A percentile compares a stretch with the other conserved stretches of the same genome.
Evolutionary conservation across 2,888 invertebrate genomes (phyloP).

Genomic region (Hoplodrina ambigua): DNA sequence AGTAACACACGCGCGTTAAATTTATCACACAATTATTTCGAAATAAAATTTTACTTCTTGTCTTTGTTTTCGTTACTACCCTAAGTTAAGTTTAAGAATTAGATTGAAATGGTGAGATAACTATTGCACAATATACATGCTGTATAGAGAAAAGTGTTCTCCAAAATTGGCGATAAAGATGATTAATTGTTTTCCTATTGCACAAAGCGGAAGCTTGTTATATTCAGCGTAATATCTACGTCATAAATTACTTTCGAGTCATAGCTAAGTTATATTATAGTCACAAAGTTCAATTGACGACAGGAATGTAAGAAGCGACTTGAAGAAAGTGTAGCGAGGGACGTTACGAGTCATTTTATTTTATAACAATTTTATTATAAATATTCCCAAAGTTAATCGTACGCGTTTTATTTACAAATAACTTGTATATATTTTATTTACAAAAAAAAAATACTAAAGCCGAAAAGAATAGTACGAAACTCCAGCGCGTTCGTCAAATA

Average conservation of each 20-base stretch:
- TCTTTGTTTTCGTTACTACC: too few species aligned
- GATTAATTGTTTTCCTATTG: slow-evolving; percentile 5
- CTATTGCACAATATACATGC: background rate
- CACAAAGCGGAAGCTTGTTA: slow-evolving; percentile 11
- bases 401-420: background rate
- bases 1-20: too few species aligned
- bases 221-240: slow-evolving; percentile 1
- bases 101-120: background rate
- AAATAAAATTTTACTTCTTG: too few species aligned
- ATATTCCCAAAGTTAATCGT: background rate
- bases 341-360: slow-evolving; percentile 4
- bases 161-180: background rate
- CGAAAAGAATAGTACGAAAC: too few species aligned
- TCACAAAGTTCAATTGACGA: slow-evolving; percentile 40
- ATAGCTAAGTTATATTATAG: background rate
- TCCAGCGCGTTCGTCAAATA: too few species aligned
- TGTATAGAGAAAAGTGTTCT: background rate
- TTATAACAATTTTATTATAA: slow-evolving; percentile 5
- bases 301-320: slow-evolving; percentile 35
- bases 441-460: too few species aligned
- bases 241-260: background rate
- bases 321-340: slow-evolving; percentile 2
- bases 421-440: background rate
- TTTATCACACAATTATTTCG: too few species aligned
- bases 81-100: background rate